Base-by-base conservation (phyloP, 2,888 invertebrate genomes). In the Melanophora roralis region DNA sequence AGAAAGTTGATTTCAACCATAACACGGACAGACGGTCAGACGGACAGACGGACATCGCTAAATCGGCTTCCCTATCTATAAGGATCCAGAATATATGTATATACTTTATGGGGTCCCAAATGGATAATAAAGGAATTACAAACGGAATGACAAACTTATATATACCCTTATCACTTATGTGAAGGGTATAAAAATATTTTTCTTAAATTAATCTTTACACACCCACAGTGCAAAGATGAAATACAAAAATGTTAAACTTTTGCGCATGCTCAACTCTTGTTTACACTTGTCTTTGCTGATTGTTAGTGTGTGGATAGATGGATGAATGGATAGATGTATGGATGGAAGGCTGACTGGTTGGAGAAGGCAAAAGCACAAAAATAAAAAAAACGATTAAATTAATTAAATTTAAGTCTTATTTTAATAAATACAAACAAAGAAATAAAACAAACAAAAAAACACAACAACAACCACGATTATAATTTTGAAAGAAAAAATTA, bases 321-420 rank as follows among this genome's bases (percentile, higher is more conserved):
- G 36, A 47, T 49, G n/a, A n/a, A n/a, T n/a, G n/a, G n/a, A n/a
- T n/a, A n/a, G n/a, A n/a, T 9, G 19, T 12, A 32, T 68, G 16
- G 9, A 38, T 27, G 36, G 36, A 47, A 40, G 8, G 47, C 27
- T 38, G 34, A 19, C 34, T 43, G 43, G 60, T 2, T 59, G 19
- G 21, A 32, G 55, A 62, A 76, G 40, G 65, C 45, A 60, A 38
- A 57, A 49, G n/a, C 49, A 49, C 16, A 40, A 68, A 34, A 62
- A 45, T 4, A 68, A 57, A 45, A 47, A 57, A 59, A 67, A 32
- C 65, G 38, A 67, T 60, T 68, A 72, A 72, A 34, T 60, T 76
- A 72, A 72, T 49, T 72, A 47, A 68, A 72, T 67, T 72, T 72
- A 69, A 51, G 47, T 62, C 67, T 40, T 49, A 64, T 71, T 68